Percentiles rank a stretch among this genome's conserved stretches.
phyloP scores from a whole-genome alignment of 2,113 vertebrate genomes.

The Antechinus flavipes region DNA sequence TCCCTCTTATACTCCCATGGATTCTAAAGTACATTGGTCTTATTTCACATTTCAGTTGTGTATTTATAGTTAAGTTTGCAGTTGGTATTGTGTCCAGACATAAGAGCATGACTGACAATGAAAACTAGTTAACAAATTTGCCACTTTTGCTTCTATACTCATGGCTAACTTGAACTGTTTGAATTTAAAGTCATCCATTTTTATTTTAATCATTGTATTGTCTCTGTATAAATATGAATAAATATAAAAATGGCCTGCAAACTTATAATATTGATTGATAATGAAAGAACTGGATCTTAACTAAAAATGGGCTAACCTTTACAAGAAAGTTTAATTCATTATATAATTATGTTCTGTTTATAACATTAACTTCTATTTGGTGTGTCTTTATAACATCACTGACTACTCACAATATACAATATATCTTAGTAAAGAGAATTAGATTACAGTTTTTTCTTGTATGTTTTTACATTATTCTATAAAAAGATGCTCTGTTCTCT shows the following conservation, averaged over 20 bases:
- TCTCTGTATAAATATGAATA: neutral
- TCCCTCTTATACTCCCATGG: neutral
- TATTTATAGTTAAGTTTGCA: neutral
- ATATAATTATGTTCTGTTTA: constrained; percentile 32
- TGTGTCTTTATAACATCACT: neutral
- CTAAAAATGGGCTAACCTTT: neutral
- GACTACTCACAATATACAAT: neutral
- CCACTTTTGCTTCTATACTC: neutral
- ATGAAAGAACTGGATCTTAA: constrained; percentile 20
- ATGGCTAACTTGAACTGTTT: neutral
- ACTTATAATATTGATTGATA: neutral
- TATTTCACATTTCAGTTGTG: constrained; percentile 24
- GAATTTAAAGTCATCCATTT: neutral
- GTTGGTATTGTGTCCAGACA: neutral
- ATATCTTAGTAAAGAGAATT: neutral
- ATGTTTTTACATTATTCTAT: neutral
- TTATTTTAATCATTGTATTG: neutral
- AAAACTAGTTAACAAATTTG: constrained; percentile 16
- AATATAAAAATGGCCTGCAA: constrained; percentile 4
- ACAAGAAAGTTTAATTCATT: neutral
- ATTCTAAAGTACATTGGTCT: constrained; percentile 22
- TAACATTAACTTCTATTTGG: neutral
- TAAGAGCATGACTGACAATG: neutral
- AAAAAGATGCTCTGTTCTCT: constrained; percentile 26
- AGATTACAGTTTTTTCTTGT: neutral